Evolutionary conservation across 2,888 invertebrate species (phyloP), one percentile per base, ranked within the genome.

Genomic region (Rosalia funebris): DNA sequence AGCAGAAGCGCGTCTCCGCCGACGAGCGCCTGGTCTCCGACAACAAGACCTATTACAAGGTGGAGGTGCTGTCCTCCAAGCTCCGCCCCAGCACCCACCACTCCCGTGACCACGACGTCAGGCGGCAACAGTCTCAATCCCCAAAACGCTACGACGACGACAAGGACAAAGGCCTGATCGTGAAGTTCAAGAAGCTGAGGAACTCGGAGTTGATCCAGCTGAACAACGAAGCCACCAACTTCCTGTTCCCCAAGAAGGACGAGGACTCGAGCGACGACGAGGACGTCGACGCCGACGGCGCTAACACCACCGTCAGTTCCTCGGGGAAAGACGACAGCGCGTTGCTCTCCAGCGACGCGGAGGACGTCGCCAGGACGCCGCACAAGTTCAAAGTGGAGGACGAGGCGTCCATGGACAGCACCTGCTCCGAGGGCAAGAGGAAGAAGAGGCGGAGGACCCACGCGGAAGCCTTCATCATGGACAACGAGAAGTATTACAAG

Each of bases 151-250:
- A n/a, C n/a, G 70, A 71, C 2, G 62, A 65, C 4, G 70, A 65
- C 17, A 81, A 57, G 76, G 81, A 71, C 7, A 74, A 75, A 59
- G 74, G 68, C 19, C 46, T 73, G 1, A 76, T 91, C 15, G 91
- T 92, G 0, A 90, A 91, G 73, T 91, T 92, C 71, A 87, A 88
- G 52, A 90, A 91, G 65, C 87, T 92, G 12, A 83, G 92, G 2
- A 86, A 87, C 47, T 89, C 91, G 0, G 92, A 93, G 78, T 75
- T 93, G 47, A 88, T 89, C 0, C 86, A 89, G 47, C 80, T 94
- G 45, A 93, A 92, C 73, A 91, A 92, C 70, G 93, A 94, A 78
- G 94, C 94, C 0, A 93, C 93, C 72, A 93, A 91, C 70, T 94
- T 94, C 76, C 89, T 94, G 87, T 94, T 94, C 75, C 90, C 92